These are phyloP conservation scores for Drosophila kambysellisi DNA, from an alignment of 2,888 invertebrate genomes.

Conservation along the genomic window DNA sequence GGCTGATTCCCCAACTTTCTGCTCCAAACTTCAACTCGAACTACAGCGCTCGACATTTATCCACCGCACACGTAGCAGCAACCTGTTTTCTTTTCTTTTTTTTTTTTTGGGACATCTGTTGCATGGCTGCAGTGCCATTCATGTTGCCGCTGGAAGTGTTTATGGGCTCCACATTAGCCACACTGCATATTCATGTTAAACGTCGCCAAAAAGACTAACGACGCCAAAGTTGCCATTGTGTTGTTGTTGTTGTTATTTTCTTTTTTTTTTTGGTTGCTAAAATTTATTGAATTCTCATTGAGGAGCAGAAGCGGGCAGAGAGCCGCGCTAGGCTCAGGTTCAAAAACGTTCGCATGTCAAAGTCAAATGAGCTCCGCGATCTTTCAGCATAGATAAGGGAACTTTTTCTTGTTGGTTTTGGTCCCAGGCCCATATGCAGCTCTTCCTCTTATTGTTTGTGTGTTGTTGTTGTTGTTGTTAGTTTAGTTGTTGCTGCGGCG, in stretches of 20 bases:
- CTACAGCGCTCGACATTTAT: conserved; percentile 28
- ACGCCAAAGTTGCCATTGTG: conserved; percentile 68
- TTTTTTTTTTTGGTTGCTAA: conserved; percentile 59
- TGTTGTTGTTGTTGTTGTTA: conserved; percentile 26
- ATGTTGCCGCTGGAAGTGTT: conserved; percentile 82
- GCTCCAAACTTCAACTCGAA: conserved; percentile 25
- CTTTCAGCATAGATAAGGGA: conserved; percentile 77
- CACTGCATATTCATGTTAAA: conserved; percentile 83
- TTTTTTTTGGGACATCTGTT: conserved; percentile 60
- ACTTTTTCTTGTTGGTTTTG: conserved; percentile 38
- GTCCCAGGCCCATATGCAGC: conserved; percentile 35
- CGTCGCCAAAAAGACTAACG: conserved; percentile 77
- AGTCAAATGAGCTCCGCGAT: conserved; percentile 65
- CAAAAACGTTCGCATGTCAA: conserved; percentile 55
- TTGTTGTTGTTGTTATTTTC: conserved; percentile 49
- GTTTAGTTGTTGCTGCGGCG: conserved; percentile 15
- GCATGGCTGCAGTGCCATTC: conserved; percentile 60
- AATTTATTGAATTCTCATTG: conserved; percentile 84
- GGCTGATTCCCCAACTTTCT: conserved; percentile 40
- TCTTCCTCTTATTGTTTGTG: conserved; percentile 27
- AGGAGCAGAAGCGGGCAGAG: conserved; percentile 52
- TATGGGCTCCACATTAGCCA: conserved; percentile 83
- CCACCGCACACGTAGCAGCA: conserved; percentile 68
- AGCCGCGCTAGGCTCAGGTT: conserved; percentile 38
- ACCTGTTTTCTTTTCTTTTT: conserved; percentile 55